Evolutionary conservation across 2,797 vertebrate genomes (phyloP).

Genomic region (Percopsis omiscomaycus): DNA sequence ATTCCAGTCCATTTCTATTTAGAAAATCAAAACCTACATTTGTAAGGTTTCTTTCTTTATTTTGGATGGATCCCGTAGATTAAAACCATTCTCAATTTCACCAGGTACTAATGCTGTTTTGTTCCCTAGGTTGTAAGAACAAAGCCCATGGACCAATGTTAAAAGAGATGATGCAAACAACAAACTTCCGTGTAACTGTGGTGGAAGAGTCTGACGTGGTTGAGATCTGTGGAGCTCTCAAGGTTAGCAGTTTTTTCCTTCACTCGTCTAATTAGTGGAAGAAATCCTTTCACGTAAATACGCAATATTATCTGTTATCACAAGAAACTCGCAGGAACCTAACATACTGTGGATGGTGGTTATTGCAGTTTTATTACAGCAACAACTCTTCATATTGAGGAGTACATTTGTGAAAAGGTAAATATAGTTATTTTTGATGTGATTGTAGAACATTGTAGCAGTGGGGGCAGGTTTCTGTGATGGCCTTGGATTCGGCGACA

Average conservation of each 20-base stretch:
- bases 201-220: slow-evolving; percentile 93
- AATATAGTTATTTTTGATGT: slow-evolving; percentile 3
- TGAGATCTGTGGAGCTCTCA: slow-evolving; percentile 96
- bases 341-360: neutral
- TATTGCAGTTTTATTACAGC: neutral
- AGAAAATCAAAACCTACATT: neutral
- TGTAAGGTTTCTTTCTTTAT: neutral
- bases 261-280: neutral
- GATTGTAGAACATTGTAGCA: slow-evolving; percentile 89
- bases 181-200: slow-evolving; percentile 91
- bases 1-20: too few relatives aligned
- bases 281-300: too few relatives aligned
- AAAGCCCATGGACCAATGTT: slow-evolving; percentile 75
- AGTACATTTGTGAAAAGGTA: too few relatives aligned
- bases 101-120: neutral
- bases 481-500: slow-evolving; percentile 91
- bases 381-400: neutral
- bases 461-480: slow-evolving; percentile 97
- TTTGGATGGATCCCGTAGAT: neutral
- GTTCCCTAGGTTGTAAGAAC: slow-evolving; percentile 84
- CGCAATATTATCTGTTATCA: too few relatives aligned
- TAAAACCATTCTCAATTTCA: neutral
- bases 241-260: slow-evolving; percentile 73
- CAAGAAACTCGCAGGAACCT: too few relatives aligned
- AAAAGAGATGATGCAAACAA: slow-evolving; percentile 94